phyloP scores from a whole-genome alignment of 2,113 vertebrate genomes.

The Cygnus buccinator region DNA sequence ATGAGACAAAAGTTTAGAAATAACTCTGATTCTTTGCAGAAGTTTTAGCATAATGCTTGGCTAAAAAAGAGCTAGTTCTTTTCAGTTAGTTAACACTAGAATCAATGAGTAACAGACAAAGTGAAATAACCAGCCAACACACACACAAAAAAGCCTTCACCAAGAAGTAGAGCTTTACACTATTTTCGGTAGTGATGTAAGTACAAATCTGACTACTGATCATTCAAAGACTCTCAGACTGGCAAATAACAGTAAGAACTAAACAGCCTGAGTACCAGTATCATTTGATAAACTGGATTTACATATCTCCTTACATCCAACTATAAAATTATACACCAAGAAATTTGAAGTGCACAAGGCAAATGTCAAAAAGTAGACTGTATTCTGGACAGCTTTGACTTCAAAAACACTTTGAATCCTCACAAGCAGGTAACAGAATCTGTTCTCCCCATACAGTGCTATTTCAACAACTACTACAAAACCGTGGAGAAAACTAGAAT shows the following conservation, averaged over 20 bases:
- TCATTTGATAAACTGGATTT: neutral
- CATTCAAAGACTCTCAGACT: neutral
- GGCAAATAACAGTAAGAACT: neutral
- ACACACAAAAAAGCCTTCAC: no score
- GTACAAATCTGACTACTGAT: neutral
- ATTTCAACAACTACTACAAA: neutral
- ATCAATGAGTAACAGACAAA: neutral
- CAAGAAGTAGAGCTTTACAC: neutral
- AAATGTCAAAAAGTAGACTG: neutral
- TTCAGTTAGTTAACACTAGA: neutral
- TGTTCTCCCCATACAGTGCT: neutral
- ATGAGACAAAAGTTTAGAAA: neutral
- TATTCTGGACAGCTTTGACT: neutral
- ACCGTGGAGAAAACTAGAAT: neutral
- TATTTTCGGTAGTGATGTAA: neutral
- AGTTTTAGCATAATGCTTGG: neutral
- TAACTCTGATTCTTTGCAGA: neutral
- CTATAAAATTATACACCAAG: neutral
- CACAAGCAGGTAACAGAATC: neutral
- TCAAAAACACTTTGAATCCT: neutral
- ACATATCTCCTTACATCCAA: neutral
- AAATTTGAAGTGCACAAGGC: neutral
- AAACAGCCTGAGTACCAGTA: neutral
- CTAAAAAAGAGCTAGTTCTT: neutral
- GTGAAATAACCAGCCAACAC: neutral